These are phyloP conservation scores for Dexiosoma caninum DNA, from an alignment of 2,888 invertebrate genomes.

Conservation along the genomic window DNA sequence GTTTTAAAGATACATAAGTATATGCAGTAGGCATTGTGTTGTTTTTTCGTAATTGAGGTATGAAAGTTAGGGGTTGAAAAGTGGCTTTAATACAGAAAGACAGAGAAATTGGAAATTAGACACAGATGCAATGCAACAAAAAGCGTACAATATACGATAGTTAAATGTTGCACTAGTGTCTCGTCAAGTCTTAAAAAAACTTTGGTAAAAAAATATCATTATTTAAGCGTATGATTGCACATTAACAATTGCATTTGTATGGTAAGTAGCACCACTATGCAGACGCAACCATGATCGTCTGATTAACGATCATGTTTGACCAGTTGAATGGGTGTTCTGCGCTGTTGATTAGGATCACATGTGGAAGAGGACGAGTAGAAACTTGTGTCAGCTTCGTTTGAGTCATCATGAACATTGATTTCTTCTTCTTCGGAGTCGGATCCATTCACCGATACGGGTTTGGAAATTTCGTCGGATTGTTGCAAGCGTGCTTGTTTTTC, in stretches of 20 bases:
- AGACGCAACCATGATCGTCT: neutral
- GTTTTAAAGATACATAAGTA: neutral
- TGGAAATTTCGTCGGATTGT: constrained; percentile 54
- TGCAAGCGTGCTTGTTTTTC: constrained; percentile 70
- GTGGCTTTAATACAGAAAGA: constrained; percentile 19
- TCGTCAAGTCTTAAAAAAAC: constrained; percentile 59
- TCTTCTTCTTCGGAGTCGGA: constrained; percentile 82
- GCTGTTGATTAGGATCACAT: constrained; percentile 54
- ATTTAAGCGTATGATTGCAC: constrained; percentile 63
- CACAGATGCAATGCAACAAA: constrained; percentile 26
- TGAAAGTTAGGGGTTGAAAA: constrained; percentile 20
- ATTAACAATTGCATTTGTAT: constrained; percentile 57
- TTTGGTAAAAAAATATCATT: constrained; percentile 59
- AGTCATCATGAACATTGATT: constrained; percentile 88
- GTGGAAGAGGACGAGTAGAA: constrained; percentile 58
- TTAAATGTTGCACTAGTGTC: constrained; percentile 33
- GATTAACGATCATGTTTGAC: constrained; percentile 76
- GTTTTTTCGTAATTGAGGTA: constrained; percentile 44
- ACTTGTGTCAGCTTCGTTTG: constrained; percentile 73
- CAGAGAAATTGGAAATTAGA: constrained; percentile 24
- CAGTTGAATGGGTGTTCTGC: constrained; percentile 73
- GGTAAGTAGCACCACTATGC: constrained; percentile 48
- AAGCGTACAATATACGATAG: constrained; percentile 31
- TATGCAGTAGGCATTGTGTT: constrained; percentile 1
- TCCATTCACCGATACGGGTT: constrained; percentile 72